phyloP scores from a whole-genome alignment of 2,797 vertebrate genomes.

The Darevskia mixta region DNA sequence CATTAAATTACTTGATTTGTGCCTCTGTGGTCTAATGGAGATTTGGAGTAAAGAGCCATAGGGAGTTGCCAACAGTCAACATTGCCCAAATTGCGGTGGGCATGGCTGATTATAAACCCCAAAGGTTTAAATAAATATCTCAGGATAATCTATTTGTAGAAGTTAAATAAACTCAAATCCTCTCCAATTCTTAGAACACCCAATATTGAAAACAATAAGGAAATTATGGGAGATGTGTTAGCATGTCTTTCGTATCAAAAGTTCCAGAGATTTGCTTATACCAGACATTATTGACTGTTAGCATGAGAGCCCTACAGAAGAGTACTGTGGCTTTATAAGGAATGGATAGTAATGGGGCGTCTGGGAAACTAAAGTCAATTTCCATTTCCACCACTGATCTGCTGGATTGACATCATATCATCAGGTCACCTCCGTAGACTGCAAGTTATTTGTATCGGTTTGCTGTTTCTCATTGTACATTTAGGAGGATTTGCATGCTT shows the following conservation, averaged over 20 bases:
- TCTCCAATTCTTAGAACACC: conserved; percentile 48
- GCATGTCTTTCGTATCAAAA: background rate
- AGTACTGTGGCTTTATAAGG: background rate
- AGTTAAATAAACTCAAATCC: conserved; percentile 44
- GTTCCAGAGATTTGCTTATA: conserved; percentile 16
- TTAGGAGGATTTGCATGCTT: background rate
- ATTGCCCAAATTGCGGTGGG: conserved; percentile 44
- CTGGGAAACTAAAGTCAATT: background rate
- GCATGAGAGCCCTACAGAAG: background rate
- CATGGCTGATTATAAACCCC: conserved; percentile 59
- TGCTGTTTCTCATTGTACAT: background rate
- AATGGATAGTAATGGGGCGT: background rate
- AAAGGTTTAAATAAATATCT: conserved; percentile 65
- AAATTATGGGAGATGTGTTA: conserved; percentile 8
- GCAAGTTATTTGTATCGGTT: background rate
- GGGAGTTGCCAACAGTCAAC: conserved; percentile 39
- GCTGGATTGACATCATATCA: background rate
- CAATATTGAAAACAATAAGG: conserved; percentile 51
- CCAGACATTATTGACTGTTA: conserved; percentile 4
- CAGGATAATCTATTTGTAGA: conserved; percentile 54
- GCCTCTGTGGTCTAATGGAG: background rate
- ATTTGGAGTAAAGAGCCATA: conserved; percentile 15
- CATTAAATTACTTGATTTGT: background rate
- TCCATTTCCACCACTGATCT: background rate
- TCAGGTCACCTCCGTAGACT: background rate